A percentile compares a stretch with the other conserved stretches of the same genome.
Evolutionary conservation across 2,888 invertebrate species (phyloP).

Genomic region (Leucozona laternaria): DNA sequence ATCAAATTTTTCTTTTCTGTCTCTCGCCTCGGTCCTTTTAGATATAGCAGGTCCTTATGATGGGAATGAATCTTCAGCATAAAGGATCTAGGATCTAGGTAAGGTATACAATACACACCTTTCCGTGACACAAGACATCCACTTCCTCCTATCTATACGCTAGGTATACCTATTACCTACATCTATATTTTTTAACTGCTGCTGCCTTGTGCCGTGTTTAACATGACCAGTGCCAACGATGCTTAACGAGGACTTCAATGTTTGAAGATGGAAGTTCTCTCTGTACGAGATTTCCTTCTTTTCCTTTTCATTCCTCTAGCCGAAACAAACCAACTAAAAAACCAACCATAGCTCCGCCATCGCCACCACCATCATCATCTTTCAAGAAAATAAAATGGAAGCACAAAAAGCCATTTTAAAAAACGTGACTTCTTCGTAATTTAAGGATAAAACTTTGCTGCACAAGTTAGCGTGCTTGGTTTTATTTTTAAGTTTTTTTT

Average conservation of each 20-base stretch:
- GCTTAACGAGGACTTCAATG: slow-evolving; percentile 67
- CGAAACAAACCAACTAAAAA: neutral
- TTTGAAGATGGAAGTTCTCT: slow-evolving; percentile 61
- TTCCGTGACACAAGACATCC: slow-evolving; percentile 8
- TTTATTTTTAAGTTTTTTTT: neutral
- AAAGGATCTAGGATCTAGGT: slow-evolving; percentile 16
- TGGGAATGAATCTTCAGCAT: neutral
- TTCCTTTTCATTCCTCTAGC: slow-evolving; percentile 13
- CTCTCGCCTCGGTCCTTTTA: slow-evolving; percentile 1
- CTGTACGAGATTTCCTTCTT: slow-evolving; percentile 42
- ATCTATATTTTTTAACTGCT: slow-evolving; percentile 6
- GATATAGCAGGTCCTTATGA: neutral
- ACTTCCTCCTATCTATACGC: neutral
- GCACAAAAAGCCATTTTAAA: slow-evolving; percentile 68
- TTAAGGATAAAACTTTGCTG: slow-evolving; percentile 66
- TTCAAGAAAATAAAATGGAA: slow-evolving; percentile 35
- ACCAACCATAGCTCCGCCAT: neutral
- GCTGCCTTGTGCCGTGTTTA: slow-evolving; percentile 54
- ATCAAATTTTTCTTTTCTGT: slow-evolving; percentile 53
- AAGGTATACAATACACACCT: neutral
- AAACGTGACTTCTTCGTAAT: slow-evolving; percentile 74
- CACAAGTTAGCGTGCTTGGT: slow-evolving; percentile 45
- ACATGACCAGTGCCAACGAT: slow-evolving; percentile 71
- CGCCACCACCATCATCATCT: slow-evolving; percentile 31
- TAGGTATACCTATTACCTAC: too few relatives aligned